Base-by-base conservation (phyloP, 2,113 vertebrate species). In the Phoenicopterus ruber region DNA sequence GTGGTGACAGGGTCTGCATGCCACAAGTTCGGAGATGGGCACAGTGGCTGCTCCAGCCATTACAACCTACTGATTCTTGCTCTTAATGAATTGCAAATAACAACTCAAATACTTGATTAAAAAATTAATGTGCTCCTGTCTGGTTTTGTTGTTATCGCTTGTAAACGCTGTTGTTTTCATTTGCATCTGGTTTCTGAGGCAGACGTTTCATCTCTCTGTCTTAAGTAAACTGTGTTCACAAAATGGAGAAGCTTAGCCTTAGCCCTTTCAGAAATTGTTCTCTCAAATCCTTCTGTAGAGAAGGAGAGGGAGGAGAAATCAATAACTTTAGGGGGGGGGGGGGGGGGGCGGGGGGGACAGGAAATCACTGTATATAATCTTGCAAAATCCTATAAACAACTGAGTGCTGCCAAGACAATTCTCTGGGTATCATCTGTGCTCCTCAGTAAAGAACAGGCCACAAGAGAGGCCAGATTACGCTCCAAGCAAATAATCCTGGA, bases 301-400 rank as follows among this genome's bases (percentile, higher is more conserved):
- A 55, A 88, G 17, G 44, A 65, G 17, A 57, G 8, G 32, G 66
- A 80, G 32, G 17, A 88, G 42, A 95, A 90, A 95, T 91, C 77
- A 93, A 83, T 91, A 80, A 83, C n/a, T 20, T 19, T 82, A 62
- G 59, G 52, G 85, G 70, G 26, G 26, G 52, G 31, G 54, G 54
- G 3, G 44, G 49, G 8, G 36, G 31, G 29, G 40, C 3, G 31
- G 44, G 6, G 38, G 32, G 31, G n/a, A 24, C 17, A 77, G 55
- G 91, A 95, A 91, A 96, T 76, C 72, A 87, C 93, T 95, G 89
- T 47, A 83, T 70, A 82, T 80, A 94, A 89, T 93, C 95, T 92
- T 94, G 78, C 82, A 90, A 95, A 96, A 90, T 94, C 85, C 85
- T 93, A 29, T 90, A 91, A 96, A 91, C 62, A 93, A 63, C 59